These are phyloP conservation scores for Neodiprion fabricii DNA, from an alignment of 1,140 invertebrate species.

Conservation along the genomic window DNA sequence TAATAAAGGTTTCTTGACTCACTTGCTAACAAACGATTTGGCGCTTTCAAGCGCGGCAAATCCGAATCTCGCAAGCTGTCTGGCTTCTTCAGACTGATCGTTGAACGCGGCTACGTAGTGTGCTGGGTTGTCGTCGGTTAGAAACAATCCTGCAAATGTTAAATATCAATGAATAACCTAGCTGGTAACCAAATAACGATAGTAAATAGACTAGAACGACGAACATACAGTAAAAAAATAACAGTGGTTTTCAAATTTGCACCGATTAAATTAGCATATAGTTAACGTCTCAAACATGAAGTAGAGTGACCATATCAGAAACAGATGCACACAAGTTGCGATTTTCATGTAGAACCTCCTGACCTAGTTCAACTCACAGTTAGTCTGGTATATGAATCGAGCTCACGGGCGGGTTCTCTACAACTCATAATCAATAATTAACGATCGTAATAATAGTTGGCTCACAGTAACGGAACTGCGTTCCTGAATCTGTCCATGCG, in stretches of 20 bases:
- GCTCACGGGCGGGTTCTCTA: not conserved
- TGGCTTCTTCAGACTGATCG: constrained; percentile 69
- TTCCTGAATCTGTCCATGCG: not conserved
- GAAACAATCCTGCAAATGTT: constrained; percentile 65
- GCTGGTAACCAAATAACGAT: not conserved
- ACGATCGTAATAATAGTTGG: not conserved
- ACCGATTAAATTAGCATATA: no score
- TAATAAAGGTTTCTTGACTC: constrained; percentile 26
- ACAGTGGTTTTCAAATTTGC: no score
- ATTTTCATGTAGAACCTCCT: not conserved
- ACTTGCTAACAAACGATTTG: constrained; percentile 42
- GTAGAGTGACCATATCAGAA: not conserved
- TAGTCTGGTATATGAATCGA: not conserved
- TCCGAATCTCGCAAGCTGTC: constrained; percentile 69
- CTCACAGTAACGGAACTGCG: not conserved
- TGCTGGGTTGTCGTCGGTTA: constrained; percentile 73
- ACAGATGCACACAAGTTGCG: not conserved
- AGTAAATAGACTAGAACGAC: not conserved
- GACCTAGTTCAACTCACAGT: constrained; percentile 2
- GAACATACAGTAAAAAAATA: no score
- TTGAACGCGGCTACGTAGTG: constrained; percentile 78
- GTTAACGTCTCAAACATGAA: no score
- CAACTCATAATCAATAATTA: not conserved
- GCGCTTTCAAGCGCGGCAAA: constrained; percentile 73
- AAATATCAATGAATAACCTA: not conserved